Evolutionary conservation across 2,113 vertebrate genomes (phyloP).

Genomic region (Sinocyclocheilus rhinocerous): DNA sequence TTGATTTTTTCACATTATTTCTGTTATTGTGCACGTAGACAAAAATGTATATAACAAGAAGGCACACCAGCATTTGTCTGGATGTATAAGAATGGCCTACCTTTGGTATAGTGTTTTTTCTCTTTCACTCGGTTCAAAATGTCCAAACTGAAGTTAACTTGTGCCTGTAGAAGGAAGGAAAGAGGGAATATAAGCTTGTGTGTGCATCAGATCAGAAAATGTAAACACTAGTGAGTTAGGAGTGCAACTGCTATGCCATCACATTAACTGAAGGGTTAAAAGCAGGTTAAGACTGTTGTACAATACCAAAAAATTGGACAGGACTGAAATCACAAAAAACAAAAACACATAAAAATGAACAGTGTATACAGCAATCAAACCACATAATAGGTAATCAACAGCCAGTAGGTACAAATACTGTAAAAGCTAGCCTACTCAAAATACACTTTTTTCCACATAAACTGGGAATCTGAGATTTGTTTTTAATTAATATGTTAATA

Average conservation of each 20-base stretch:
- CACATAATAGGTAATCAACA: too few relatives aligned
- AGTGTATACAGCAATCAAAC: too few relatives aligned
- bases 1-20: neutral
- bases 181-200: slow-evolving; percentile 1
- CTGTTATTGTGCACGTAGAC: neutral
- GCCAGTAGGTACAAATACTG: too few relatives aligned
- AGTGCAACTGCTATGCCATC: too few relatives aligned
- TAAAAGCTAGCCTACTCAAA: too few relatives aligned
- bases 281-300: neutral
- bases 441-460: too few relatives aligned
- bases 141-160: neutral
- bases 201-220: slow-evolving; percentile 23
- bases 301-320: neutral
- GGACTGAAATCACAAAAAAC: neutral
- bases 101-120: slow-evolving; percentile 36
- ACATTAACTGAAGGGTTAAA: neutral
- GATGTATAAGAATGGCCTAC: slow-evolving; percentile 25
- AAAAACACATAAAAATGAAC: too few relatives aligned
- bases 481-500: too few relatives aligned
- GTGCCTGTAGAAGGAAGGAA: slow-evolving; percentile 32
- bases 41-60: neutral
- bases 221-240: neutral
- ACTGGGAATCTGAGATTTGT: too few relatives aligned
- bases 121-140: slow-evolving; percentile 16
- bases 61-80: neutral